Evolutionary conservation across 2,797 vertebrate genomes (phyloP), one percentile per base, ranked within the genome.

Genomic region (Limosa lapponica): DNA sequence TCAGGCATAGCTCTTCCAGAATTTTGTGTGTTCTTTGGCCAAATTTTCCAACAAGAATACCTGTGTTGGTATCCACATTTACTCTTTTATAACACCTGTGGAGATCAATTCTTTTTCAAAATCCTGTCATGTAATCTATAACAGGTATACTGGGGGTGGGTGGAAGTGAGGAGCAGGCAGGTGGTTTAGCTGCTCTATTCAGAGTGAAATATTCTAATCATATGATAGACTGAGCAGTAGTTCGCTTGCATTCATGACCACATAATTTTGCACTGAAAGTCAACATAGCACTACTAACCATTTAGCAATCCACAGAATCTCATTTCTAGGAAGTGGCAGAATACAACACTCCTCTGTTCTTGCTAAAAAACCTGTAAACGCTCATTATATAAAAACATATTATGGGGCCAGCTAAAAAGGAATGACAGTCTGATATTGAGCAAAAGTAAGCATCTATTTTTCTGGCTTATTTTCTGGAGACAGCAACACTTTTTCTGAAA

Each of bases 401-500:
- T 84, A 44, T 54, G 43, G 65, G 24, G 6, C 18, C 30, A 91
- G 54, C 37, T 79, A 82, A 65, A 93, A 85, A 89, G 11, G 6
- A 73, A 61, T 51, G 74, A 36, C 28, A 84, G n/a, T 66, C 71
- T 72, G 34, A 54, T 90, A 82, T 89, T 73, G 15, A 89, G 51
- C 23, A 84, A 86, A 97, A 92, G 32, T 51, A 86, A 51, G 11
- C 28, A 72, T 91, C 52, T 77, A 10, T 59, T 55, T n/a, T 55
- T 84, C 57, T 65, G 28, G 22, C 22, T 86, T 75, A 22, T 91
- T 66, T 54, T 95, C 46, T 43, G 78, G 75, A 64, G 41, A 48
- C 58, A 92, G 39, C 23, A 75, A 74, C 25, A 23, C n/a, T 91
- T 52, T 94, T 96, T 96, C 67, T 70, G 74, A 86, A 90, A 95